Conservation (phyloP, 2,113 vertebrate genomes). For the Archilochus colubris region DNA sequence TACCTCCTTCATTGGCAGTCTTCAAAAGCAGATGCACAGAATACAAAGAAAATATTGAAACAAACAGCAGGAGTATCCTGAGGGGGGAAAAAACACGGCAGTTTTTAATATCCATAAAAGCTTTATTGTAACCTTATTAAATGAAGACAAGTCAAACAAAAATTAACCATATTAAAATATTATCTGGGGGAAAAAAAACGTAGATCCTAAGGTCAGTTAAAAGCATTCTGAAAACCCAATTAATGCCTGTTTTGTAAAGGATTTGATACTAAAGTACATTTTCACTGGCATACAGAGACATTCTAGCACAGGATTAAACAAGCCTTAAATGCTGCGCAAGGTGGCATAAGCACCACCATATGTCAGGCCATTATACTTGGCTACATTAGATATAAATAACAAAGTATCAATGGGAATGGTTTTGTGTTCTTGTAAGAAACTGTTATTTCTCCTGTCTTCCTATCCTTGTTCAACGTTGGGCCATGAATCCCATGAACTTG, state of each 20-base stretch:
- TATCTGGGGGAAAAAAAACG: not conserved
- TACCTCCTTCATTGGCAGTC: slow-evolving; percentile 98
- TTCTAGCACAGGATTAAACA: not conserved
- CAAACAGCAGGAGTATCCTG: slow-evolving; percentile 89
- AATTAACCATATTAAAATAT: not conserved
- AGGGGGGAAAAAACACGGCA: not conserved
- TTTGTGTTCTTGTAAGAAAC: not conserved
- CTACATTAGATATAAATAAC: not conserved
- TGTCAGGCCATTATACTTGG: not conserved
- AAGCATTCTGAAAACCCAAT: not conserved
- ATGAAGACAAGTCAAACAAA: not conserved
- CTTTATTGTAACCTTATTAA: not conserved
- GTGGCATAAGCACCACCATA: accelerated
- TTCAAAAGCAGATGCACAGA: slow-evolving; percentile 97
- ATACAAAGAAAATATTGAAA: slow-evolving; percentile 93
- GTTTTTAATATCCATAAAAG: not conserved
- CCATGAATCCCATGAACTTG: not conserved
- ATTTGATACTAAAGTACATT: not conserved
- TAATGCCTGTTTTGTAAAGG: not conserved
- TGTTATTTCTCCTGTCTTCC: not conserved
- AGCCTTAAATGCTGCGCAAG: accelerated
- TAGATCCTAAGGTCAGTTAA: not conserved
- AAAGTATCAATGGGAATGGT: not conserved
- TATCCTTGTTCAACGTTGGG: not conserved
- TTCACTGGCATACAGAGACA: not conserved